Evolutionary conservation across 2,113 vertebrate species (phyloP), one percentile per base, ranked within the genome.

Genomic region (Cryptomyrus ogoouensis): DNA sequence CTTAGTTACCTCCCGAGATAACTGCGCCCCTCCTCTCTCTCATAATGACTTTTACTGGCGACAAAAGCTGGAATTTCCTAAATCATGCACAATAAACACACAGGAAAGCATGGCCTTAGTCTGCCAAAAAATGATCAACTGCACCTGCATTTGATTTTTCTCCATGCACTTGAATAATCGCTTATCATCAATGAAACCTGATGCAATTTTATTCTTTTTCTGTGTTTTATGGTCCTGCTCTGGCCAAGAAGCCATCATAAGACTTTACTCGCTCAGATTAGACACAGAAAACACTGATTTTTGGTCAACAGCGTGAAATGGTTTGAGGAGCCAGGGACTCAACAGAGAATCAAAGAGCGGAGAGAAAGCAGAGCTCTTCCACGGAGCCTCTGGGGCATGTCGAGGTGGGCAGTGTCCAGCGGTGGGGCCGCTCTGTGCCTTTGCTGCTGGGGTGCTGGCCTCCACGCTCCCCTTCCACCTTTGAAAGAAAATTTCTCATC

Each of bases 401-500:
- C 0, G 21, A 9, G 42, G 50, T 47, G 50, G 47, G 1, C 50
- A 31, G 27, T 17, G 47, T 13, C 50, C 13, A 10, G n/a, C 15
- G 2, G 27, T 15, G 85, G 12, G 13, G n/a, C 13, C 1, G 12
- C 46, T 31, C 21, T 52, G 24, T 31, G 46, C 46, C 46, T 86
- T 5, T 86, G 84, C 47, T 50, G 24, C 8, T 50, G 83, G 46
- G 46, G 2, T 27, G 27, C 50, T 3, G n/a, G n/a, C n/a, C n/a
- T 49, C 44, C n/a, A 44, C 6, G 8, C 83, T 50, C 83, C 83
- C 47, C 44, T 49, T 86, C 44, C 83, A 86, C 83, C 83, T 86
- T 27, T 86, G n/a, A 86, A 35, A 53, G 83, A 39, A 87, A 87
- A 87, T 53, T 87, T 87, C 85, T 87, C 49, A 15, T 53, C 49